Conservation (phyloP, 2,113 vertebrate species). For the Piliocolobus tephrosceles region DNA sequence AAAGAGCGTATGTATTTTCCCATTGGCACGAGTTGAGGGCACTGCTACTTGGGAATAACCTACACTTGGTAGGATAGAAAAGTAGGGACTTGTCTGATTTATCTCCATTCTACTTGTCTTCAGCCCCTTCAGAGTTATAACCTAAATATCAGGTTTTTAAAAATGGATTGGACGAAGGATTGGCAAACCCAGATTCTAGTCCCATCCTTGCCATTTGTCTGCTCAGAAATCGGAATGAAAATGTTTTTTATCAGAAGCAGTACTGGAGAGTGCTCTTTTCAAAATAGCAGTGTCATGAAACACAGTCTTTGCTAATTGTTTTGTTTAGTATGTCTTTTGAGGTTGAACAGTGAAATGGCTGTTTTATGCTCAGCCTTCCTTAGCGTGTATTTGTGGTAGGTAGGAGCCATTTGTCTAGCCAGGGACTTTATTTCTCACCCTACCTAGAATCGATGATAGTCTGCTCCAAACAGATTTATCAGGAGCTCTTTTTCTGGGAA, state of each 20-base stretch:
- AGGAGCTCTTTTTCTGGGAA: neutral
- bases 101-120: neutral
- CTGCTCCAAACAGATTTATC: neutral
- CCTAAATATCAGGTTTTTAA: neutral
- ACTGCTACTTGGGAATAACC: neutral
- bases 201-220: neutral
- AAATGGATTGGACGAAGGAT: neutral
- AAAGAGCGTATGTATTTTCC: neutral
- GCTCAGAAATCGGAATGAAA: neutral
- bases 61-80: neutral
- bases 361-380: neutral
- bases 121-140: neutral
- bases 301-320: neutral
- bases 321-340: neutral
- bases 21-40: neutral
- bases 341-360: neutral
- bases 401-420: no score
- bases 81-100: neutral
- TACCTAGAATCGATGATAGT: neutral
- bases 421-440: neutral
- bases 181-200: neutral
- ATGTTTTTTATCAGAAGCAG: neutral
- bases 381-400: neutral
- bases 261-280: neutral
- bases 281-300: neutral